Conservation (phyloP, 2,113 vertebrate species). For the Dromas ardeola region DNA sequence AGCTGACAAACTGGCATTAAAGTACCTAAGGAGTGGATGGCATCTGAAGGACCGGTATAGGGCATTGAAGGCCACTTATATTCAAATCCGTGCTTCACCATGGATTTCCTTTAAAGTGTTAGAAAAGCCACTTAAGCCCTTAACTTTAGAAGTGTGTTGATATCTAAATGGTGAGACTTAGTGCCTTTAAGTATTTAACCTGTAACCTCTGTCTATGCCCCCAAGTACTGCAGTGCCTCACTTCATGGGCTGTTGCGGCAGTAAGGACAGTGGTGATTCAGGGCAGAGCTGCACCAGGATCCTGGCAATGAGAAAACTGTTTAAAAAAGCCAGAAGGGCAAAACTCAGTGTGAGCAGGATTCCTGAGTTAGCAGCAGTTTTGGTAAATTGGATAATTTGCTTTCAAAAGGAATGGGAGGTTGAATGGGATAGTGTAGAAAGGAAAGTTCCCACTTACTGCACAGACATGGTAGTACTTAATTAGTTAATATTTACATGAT, state of each 20-base stretch:
- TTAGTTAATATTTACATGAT: not conserved
- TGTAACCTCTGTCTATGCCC: not conserved
- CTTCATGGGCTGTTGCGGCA: not conserved
- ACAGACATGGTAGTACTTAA: not conserved
- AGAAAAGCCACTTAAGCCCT: not conserved
- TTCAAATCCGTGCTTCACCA: not conserved
- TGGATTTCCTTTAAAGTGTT: not conserved
- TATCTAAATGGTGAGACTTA: not conserved
- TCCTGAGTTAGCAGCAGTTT: not conserved
- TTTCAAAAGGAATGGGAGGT: not conserved
- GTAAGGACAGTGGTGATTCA: not conserved
- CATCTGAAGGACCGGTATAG: not conserved
- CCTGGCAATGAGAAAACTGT: not conserved
- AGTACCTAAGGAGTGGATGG: not conserved
- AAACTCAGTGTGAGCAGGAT: not conserved
- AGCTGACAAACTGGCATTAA: not conserved
- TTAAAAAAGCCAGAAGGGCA: not conserved
- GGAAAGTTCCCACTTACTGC: not conserved
- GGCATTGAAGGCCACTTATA: not conserved
- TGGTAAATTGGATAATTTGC: not conserved
- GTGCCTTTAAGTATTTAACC: not conserved
- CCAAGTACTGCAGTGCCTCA: not conserved
- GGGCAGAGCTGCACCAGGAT: not conserved
- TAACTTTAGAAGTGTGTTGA: not conserved
- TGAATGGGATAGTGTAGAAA: not conserved